Conservation (phyloP, 2,113 vertebrate species). For the Lepidothrix coronata region DNA sequence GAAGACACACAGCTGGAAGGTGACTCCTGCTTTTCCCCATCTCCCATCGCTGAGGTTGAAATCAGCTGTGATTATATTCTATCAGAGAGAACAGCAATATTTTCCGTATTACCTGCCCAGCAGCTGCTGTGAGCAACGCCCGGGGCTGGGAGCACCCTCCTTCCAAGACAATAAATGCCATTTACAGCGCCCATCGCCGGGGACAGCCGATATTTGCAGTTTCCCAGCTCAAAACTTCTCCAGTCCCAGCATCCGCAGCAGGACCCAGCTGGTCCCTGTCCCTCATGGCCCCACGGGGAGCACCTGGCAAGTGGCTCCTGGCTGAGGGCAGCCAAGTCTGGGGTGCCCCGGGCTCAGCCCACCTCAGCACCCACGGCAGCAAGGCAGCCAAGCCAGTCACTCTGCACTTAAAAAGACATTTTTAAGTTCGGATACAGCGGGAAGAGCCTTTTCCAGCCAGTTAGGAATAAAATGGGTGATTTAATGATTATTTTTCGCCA, state of each 20-base stretch:
- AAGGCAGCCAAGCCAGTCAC: not conserved
- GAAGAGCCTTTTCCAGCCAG: not conserved
- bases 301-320: fast-evolving
- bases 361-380: fast-evolving
- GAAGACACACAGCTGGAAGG: not conserved
- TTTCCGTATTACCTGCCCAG: not conserved
- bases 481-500: not conserved
- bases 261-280: not conserved
- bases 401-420: not conserved
- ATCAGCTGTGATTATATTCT: not conserved
- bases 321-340: not conserved
- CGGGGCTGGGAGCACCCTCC: not conserved
- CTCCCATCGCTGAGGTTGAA: not conserved
- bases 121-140: not conserved
- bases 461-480: not conserved
- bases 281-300: fast-evolving
- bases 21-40: not conserved
- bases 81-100: not conserved
- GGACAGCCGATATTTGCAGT: not conserved
- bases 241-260: not conserved
- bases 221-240: not conserved
- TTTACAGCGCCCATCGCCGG: fast-evolving
- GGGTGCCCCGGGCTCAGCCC: not conserved
- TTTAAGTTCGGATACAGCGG: fast-evolving
- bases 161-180: not conserved